Conservation (phyloP, 35 echinoderm and acorn worm genomes). For the Stichopus chloronotus region DNA sequence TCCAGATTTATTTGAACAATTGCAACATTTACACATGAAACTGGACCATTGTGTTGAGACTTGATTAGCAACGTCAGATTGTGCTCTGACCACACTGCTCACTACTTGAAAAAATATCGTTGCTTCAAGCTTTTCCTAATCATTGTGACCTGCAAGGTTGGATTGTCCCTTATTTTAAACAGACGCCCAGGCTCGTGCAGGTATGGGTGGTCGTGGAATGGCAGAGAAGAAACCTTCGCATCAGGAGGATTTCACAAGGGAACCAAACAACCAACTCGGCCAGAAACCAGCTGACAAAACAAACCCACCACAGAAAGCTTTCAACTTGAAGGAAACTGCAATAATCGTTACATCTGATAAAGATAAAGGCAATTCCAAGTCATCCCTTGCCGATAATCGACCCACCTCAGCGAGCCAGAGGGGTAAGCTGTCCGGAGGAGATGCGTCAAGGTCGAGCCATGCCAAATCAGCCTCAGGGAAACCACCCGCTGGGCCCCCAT, state of each 20-base stretch:
- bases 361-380: not conserved
- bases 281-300: not conserved
- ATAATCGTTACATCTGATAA: slow-evolving; percentile 26
- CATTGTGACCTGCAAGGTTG: too few species aligned
- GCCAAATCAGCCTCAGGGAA: slow-evolving; percentile 48
- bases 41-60: too few species aligned
- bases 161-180: not conserved
- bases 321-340: slow-evolving; percentile 49
- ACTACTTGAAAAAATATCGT: too few species aligned
- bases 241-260: not conserved
- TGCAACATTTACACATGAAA: too few species aligned
- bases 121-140: too few species aligned
- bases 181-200: slow-evolving; percentile 13
- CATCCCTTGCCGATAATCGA: not conserved
- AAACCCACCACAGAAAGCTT: slow-evolving; percentile 16
- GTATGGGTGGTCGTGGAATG: not conserved
- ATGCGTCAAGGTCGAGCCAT: not conserved
- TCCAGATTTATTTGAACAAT: too few species aligned
- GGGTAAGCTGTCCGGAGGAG: slow-evolving; percentile 46
- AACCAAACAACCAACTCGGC: slow-evolving; percentile 18
- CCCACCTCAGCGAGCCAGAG: not conserved
- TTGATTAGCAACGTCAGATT: too few species aligned
- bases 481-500: slow-evolving; percentile 47
- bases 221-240: not conserved
- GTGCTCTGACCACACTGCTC: too few species aligned